These are phyloP conservation scores for Olivierus martensii DNA, from an alignment of 1,140 invertebrate species.

Conservation along the genomic window DNA sequence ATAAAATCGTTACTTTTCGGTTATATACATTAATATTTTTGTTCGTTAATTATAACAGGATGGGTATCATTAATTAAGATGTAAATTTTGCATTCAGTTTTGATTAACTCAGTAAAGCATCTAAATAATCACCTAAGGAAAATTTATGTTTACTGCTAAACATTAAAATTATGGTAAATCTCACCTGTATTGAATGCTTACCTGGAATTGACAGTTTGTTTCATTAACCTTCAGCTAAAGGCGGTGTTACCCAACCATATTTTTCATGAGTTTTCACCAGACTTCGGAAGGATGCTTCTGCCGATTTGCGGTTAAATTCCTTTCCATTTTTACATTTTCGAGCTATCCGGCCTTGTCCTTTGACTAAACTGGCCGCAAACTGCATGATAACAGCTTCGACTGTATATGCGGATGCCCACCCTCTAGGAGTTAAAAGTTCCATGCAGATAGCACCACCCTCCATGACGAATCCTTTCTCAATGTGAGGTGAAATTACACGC, in stretches of 20 bases:
- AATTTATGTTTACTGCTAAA: no score
- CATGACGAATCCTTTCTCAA: slow-evolving; percentile 86
- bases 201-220: no score
- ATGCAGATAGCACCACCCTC: slow-evolving; percentile 91
- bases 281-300: slow-evolving; percentile 68
- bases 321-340: slow-evolving; percentile 51
- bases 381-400: slow-evolving; percentile 79
- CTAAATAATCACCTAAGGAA: no score
- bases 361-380: slow-evolving; percentile 85
- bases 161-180: no score
- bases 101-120: no score
- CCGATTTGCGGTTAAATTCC: slow-evolving; percentile 60
- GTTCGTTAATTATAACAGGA: no score
- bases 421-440: slow-evolving; percentile 80
- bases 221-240: slow-evolving; percentile 56
- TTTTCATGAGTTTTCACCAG: slow-evolving; percentile 77
- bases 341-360: slow-evolving; percentile 71
- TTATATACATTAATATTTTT: no score
- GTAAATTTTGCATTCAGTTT: no score
- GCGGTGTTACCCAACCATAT: slow-evolving; percentile 75
- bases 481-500: slow-evolving; percentile 75
- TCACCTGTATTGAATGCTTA: no score
- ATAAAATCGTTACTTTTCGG: no score
- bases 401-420: slow-evolving; percentile 90
- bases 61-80: no score